Evolutionary conservation across 2,113 vertebrate species (phyloP).

Genomic region (Centropus unirufus): DNA sequence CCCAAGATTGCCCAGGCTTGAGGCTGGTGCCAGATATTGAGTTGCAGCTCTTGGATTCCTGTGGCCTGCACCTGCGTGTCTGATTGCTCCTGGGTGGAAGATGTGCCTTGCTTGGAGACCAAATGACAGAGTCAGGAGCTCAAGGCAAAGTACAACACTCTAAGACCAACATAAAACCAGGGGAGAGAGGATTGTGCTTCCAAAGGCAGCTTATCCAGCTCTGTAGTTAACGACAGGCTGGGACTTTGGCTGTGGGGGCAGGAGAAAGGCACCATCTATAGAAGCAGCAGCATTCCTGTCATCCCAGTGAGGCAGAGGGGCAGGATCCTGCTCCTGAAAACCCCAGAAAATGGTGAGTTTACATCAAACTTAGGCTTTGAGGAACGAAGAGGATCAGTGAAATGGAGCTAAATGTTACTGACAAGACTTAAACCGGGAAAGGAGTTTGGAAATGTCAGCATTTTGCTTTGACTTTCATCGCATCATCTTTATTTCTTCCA

Average conservation of each 20-base stretch:
- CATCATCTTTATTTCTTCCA: neutral
- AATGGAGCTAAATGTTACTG: neutral
- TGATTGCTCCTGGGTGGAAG: neutral
- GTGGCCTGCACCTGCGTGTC: neutral
- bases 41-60: neutral
- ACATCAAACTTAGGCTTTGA: neutral
- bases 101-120: neutral
- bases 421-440: neutral
- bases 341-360: neutral
- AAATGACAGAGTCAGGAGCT: neutral
- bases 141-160: neutral
- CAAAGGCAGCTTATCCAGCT: neutral
- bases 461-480: neutral
- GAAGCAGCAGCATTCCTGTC: neutral
- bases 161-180: neutral
- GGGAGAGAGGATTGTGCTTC: neutral
- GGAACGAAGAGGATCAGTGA: neutral
- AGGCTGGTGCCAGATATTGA: neutral
- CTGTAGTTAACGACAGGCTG: neutral
- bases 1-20: neutral
- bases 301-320: neutral
- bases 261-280: neutral
- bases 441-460: neutral
- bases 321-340: neutral
- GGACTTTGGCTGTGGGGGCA: neutral